Conservation (phyloP, 2,113 vertebrate species). For the Isurus oxyrinchus region DNA sequence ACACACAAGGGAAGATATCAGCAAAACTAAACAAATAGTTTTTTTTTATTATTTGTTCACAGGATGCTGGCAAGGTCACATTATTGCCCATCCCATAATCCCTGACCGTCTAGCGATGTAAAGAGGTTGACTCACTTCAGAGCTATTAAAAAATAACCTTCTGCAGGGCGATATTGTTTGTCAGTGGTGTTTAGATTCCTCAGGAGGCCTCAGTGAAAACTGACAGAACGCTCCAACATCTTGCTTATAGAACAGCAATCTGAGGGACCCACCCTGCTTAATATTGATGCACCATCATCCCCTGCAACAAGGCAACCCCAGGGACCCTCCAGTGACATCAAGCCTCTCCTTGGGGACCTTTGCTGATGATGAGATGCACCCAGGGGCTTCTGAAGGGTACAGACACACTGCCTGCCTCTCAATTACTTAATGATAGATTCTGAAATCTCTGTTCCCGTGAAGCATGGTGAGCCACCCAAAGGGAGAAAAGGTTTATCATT, state of each 20-base stretch:
- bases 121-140: background rate
- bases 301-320: background rate
- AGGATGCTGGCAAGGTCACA: background rate
- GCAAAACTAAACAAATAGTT: slow-evolving; percentile 28
- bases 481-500: background rate
- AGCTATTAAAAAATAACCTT: background rate
- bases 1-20: background rate
- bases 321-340: background rate
- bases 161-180: background rate
- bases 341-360: background rate
- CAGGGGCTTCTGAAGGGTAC: background rate
- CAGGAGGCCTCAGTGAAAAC: background rate
- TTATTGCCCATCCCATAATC: background rate
- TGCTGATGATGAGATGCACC: background rate
- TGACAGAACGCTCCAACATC: background rate
- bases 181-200: background rate
- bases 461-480: background rate
- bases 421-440: background rate
- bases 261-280: background rate
- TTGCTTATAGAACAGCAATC: background rate
- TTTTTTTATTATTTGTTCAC: slow-evolving; percentile 26
- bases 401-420: background rate
- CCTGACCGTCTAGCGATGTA: background rate
- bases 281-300: too few relatives aligned
- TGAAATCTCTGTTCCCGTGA: background rate